Base-by-base conservation (phyloP, 2,797 vertebrate genomes). In the Gymnothorax reevesii region DNA sequence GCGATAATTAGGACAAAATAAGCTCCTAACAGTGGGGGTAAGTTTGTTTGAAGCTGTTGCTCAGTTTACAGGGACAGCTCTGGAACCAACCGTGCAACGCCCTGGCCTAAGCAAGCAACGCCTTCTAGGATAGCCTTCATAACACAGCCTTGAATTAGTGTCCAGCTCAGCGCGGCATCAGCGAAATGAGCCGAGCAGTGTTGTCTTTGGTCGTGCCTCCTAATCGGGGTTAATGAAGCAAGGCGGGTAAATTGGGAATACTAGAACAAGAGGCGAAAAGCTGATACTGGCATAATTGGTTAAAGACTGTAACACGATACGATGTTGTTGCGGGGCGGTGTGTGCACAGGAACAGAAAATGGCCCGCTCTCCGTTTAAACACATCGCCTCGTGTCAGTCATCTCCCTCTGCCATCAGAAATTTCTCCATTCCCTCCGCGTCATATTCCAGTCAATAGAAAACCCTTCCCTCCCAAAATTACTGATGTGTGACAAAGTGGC, bases 211-310 rank as follows among this genome's bases (percentile, higher is more conserved):
- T 87, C 82, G 83, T 57, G 82, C 73, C 69, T 55, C 57, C 69
- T 87, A 87, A 87, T 87, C 69, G 69, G 71, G 86, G 86, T 84
- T 87, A 87, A 87, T 84, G 86, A 87, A 87, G 86, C 13, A 83
- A 84, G 82, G 82, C 59, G 55, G 71, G 82, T 57, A 83, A 77
- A 62, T 55, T 87, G 86, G 73, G 83, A 60, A 77, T 84, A 57
- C 83, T 62, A 42, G n/a, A 77, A 59, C 69, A 49, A 87, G 57
- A 87, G 82, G 55, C 77, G 33, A 84, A 87, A 84, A 87, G 84
- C 75, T 49, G 82, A 87, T 64, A 79, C 69, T 55, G 71, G 71
- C 82, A 57, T 87, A 84, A 87, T 87, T 87, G 59, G 57, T 84
- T 85, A 85, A 85, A 42, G 33, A 42, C 25, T n/a, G 55, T 71